A percentile compares a stretch with the other conserved stretches of the same genome.
Conservation (phyloP, 37 sponge, comb jelly and placozoan species). For the Cliona cf. orientalis region DNA sequence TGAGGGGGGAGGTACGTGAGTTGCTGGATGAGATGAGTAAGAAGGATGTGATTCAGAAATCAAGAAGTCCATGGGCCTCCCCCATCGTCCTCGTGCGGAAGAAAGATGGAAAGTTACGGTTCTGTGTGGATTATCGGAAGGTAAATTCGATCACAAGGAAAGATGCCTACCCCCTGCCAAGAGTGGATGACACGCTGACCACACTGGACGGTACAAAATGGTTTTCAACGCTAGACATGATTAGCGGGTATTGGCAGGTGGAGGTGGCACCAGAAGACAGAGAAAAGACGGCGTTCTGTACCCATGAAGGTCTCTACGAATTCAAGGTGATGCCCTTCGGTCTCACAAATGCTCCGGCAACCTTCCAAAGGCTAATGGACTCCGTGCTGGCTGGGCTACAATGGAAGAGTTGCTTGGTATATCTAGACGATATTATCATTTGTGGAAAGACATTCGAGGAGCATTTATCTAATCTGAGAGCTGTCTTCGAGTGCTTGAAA, state of each 20-base stretch:
- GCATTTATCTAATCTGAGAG: too few species aligned
- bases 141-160: conserved; percentile 13
- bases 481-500: too few species aligned
- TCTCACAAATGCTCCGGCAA: conserved; percentile 9
- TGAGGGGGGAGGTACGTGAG: not conserved
- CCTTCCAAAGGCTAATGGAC: conserved; percentile 40
- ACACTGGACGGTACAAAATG: not conserved
- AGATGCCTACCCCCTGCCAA: conserved; percentile 11
- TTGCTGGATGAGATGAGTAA: conserved; percentile 11
- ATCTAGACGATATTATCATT: too few species aligned
- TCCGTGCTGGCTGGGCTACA: conserved; percentile 17
- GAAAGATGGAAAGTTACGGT: conserved; percentile 5
- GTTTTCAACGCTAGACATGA: conserved; percentile 11
- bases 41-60: conserved; percentile 13
- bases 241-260: conserved; percentile 13
- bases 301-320: not conserved
- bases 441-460: too few species aligned
- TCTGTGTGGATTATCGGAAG: conserved; percentile 29
- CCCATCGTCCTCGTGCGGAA: conserved; percentile 11
- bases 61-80: conserved; percentile 27
- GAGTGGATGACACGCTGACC: conserved; percentile 19
- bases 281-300: conserved; percentile 1
- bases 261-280: not conserved
- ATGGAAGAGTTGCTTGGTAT: too few species aligned
- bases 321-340: not conserved